Evolutionary conservation across 1,140 invertebrate species (phyloP), one percentile per base, ranked within the genome.

Genomic region (Bombus picipes): DNA sequence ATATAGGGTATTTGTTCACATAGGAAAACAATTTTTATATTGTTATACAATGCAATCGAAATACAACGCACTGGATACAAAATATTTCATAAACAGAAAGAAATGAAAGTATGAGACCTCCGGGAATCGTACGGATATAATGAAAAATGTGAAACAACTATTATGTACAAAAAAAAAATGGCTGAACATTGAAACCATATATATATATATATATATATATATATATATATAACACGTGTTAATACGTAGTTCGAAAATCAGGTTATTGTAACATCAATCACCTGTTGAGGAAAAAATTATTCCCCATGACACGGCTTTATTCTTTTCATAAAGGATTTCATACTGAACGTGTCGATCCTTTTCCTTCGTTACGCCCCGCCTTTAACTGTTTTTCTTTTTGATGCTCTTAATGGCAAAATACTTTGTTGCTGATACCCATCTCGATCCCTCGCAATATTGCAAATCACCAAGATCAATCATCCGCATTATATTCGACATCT

Each of bases 251-350:
- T 41, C 25, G 34, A 79, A 68, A 68, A 66, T 68, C 41, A 62
- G 18, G 41, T 43, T 74, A 68, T 25, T 47, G 70, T 73, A 85
- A 41, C 83, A 81, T 85, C 66, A 81, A 57, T 81, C 70, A 85
- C 59, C 22, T 43, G 41, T 37, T 28, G 28, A 32, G 37, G 34
- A 74, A 81, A 81, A 47, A 81, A 85, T 81, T 81, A 79, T 85
- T 71, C 39, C 71, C 39, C 79, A 74, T 81, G 78, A 85, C 79
- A 75, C 25, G 71, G 84, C 84, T 75, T 74, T 68, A 81, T 85
- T 85, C 77, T 73, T 85, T 68, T 57, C 71, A 15, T n/a, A 43
- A 53, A 74, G 41, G 37, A 68, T 66, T 74, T 59, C 47, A 18
- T 75, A 39, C n/a, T n/a, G 71, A 57, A 18, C 18, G 37, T n/a